Percentiles rank a stretch among this genome's conserved stretches.
phyloP scores from a whole-genome alignment of 37 sponge, comb jelly and placozoan genomes.

The Trichoplax adhaerens region DNA sequence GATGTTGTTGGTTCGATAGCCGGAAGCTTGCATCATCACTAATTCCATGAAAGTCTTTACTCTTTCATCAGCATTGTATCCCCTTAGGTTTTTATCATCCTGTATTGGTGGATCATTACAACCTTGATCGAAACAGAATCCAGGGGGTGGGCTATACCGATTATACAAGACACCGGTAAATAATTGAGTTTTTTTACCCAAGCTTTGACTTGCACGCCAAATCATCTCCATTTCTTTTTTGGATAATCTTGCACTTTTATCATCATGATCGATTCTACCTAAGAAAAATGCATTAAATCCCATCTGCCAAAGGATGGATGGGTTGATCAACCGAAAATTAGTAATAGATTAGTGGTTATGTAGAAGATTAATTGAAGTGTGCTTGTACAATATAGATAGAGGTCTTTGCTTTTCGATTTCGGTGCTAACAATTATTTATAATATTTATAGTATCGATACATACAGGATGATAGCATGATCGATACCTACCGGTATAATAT shows the following conservation, averaged over 20 bases:
- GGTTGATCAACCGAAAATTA: too few species aligned
- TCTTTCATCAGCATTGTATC: slow-evolving; percentile 49
- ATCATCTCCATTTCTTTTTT: slow-evolving; percentile 50
- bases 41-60: slow-evolving; percentile 28
- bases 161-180: slow-evolving; percentile 58
- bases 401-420: too few species aligned
- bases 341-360: too few species aligned
- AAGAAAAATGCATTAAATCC: slow-evolving; percentile 85
- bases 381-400: too few species aligned
- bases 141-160: slow-evolving; percentile 62
- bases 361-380: too few species aligned
- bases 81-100: slow-evolving; percentile 54
- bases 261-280: slow-evolving; percentile 79
- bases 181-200: slow-evolving; percentile 36
- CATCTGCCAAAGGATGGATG: slow-evolving; percentile 17
- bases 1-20: slow-evolving; percentile 54
- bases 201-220: slow-evolving; percentile 45
- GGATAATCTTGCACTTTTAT: slow-evolving; percentile 20
- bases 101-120: slow-evolving; percentile 62
- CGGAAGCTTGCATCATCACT: slow-evolving; percentile 9
- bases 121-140: slow-evolving; percentile 66
- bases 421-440: too few species aligned
- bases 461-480: too few species aligned
- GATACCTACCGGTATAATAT: too few species aligned
- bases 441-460: too few species aligned